Conservation (phyloP, 2,113 vertebrate species). For the Alosa alosa region DNA sequence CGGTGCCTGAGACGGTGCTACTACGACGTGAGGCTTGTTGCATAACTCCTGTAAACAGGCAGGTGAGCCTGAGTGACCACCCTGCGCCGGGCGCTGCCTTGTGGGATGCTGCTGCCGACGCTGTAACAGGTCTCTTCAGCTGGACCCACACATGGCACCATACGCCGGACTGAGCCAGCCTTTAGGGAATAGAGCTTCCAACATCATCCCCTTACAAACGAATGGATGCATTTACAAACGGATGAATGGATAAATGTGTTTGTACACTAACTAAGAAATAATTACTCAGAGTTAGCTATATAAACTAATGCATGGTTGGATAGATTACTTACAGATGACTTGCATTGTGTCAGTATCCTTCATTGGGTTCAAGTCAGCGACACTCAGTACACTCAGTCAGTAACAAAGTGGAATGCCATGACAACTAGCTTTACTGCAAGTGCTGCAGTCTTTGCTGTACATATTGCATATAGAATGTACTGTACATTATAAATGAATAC, state of each 20-base stretch:
- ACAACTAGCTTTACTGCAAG: not conserved
- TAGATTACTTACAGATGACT: not conserved
- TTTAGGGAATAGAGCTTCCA: not conserved
- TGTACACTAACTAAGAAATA: not conserved
- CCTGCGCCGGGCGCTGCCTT: not conserved
- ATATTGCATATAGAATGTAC: not conserved
- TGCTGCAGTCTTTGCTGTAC: not conserved
- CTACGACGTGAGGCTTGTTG: slow-evolving; percentile 23
- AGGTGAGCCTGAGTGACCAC: not conserved
- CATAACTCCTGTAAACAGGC: slow-evolving; percentile 22
- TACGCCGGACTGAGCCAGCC: too few species aligned
- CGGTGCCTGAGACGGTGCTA: not conserved
- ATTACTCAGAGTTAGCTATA: not conserved
- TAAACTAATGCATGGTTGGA: not conserved
- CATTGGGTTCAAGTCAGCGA: not conserved
- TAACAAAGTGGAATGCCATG: not conserved
- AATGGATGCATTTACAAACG: not conserved
- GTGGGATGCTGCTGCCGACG: not conserved
- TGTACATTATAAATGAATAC: not conserved
- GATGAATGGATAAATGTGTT: not conserved
- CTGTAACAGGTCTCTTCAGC: slow-evolving; percentile 6
- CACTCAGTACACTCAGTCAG: too few species aligned
- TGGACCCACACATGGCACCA: not conserved
- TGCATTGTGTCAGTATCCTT: not conserved
- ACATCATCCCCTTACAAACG: not conserved